Percentiles rank a stretch among this genome's conserved stretches.
Evolutionary conservation across 2,797 vertebrate species (phyloP).

Genomic region (Saguinus oedipus): DNA sequence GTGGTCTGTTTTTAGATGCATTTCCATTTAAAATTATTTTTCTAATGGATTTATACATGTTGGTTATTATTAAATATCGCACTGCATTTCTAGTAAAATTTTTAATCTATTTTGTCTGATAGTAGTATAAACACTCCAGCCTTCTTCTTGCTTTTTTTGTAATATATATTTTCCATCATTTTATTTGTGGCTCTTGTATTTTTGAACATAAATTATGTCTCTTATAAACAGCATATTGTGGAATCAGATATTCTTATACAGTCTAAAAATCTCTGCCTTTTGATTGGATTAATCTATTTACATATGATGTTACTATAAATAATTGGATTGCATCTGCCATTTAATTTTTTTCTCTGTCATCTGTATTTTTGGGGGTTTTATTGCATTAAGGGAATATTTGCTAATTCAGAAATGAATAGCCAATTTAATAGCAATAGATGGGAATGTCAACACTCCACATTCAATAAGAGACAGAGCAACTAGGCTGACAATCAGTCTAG

Average conservation of each 20-base stretch:
- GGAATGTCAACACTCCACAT: neutral
- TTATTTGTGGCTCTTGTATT: neutral
- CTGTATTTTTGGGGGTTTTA: neutral
- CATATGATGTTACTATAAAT: neutral
- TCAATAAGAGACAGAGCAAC: neutral
- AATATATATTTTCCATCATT: neutral
- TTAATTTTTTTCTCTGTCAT: neutral
- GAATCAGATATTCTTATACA: neutral
- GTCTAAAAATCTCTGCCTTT: neutral
- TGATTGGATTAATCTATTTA: neutral
- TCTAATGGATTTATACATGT: neutral
- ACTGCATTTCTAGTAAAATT: neutral
- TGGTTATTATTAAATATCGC: neutral
- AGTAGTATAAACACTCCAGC: neutral
- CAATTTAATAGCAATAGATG: neutral
- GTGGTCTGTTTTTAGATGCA: neutral
- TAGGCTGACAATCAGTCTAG: neutral
- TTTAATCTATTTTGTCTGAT: neutral
- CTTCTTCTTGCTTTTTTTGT: neutral
- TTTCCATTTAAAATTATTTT: neutral
- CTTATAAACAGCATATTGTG: neutral
- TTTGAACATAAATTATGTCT: neutral
- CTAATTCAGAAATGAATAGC: neutral
- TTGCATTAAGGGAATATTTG: neutral
- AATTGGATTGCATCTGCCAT: neutral